Conservation (phyloP, 2,888 invertebrate species). For the Monopis laevigella region DNA sequence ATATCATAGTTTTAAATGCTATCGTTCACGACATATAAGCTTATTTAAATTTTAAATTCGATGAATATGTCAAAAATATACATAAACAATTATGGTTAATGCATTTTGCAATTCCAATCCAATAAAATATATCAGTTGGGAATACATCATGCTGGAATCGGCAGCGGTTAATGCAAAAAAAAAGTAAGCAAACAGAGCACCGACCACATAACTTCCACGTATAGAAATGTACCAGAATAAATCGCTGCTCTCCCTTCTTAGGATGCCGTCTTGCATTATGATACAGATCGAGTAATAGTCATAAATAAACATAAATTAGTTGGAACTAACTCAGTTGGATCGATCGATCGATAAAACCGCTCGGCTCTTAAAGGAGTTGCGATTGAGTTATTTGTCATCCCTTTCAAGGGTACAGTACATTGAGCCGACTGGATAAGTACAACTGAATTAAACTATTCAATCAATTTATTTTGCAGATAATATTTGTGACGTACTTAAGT, state of each 20-base stretch:
- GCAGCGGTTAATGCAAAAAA: neutral
- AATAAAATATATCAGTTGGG: too few relatives aligned
- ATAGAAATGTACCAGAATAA: constrained; percentile 7
- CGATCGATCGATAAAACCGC: constrained; percentile 18
- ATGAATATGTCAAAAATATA: too few relatives aligned
- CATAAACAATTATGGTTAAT: too few relatives aligned
- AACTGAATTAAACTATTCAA: constrained; percentile 4
- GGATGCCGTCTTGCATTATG: constrained; percentile 8
- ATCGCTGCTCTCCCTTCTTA: constrained; percentile 3
- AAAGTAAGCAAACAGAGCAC: constrained; percentile 3
- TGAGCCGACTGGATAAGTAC: constrained; percentile 1
- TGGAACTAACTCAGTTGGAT: constrained; percentile 22
- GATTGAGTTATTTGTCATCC: constrained; percentile 51
- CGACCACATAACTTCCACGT: constrained; percentile 2
- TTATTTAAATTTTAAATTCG: too few relatives aligned
- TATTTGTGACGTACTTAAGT: too few relatives aligned
- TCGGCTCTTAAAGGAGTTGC: constrained; percentile 26
- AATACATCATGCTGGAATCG: too few relatives aligned
- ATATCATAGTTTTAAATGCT: too few relatives aligned
- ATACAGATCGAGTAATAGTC: constrained; percentile 14
- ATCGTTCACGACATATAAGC: too few relatives aligned
- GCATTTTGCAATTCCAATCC: too few relatives aligned
- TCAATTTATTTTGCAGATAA: neutral
- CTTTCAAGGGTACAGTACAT: constrained; percentile 21
- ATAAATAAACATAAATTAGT: constrained; percentile 39